Evolutionary conservation across 1,140 invertebrate genomes (phyloP).

Genomic region (Papilio helenus): DNA sequence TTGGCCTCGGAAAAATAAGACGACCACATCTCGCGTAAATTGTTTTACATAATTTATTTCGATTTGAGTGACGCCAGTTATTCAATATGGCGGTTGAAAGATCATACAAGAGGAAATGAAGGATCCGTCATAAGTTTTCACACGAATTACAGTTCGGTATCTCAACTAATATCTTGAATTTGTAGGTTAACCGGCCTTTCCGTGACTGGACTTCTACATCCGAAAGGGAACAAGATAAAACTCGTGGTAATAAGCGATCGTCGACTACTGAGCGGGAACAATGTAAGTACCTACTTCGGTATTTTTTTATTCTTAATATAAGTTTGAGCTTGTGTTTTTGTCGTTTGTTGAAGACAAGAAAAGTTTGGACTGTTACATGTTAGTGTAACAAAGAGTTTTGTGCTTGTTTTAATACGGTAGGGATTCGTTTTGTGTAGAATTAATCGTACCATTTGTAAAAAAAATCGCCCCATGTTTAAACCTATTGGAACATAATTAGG

Average conservation of each 20-base stretch:
- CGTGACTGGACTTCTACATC: slow-evolving; percentile 71
- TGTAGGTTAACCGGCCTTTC: slow-evolving; percentile 73
- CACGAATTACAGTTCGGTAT: background rate
- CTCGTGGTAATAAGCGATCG: background rate
- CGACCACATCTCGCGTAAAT: background rate
- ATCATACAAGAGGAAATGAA: no score
- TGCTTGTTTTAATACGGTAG: background rate
- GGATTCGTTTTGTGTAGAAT: background rate
- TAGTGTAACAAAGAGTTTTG: background rate
- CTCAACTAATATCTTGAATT: background rate
- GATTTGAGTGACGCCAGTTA: no score
- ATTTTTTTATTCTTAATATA: background rate
- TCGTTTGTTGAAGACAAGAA: slow-evolving; percentile 6
- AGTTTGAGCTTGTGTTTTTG: background rate
- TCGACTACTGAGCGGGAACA: background rate
- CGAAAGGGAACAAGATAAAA: slow-evolving; percentile 78
- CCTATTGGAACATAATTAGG: no score
- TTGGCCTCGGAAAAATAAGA: background rate
- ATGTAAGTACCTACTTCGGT: background rate
- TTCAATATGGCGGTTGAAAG: no score
- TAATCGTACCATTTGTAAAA: no score
- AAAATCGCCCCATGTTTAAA: no score
- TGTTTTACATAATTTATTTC: background rate
- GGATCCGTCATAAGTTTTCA: background rate
- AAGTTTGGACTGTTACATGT: background rate